Evolutionary conservation across 1,140 invertebrate species (phyloP).

Genomic region (Zaprionus africanus): DNA sequence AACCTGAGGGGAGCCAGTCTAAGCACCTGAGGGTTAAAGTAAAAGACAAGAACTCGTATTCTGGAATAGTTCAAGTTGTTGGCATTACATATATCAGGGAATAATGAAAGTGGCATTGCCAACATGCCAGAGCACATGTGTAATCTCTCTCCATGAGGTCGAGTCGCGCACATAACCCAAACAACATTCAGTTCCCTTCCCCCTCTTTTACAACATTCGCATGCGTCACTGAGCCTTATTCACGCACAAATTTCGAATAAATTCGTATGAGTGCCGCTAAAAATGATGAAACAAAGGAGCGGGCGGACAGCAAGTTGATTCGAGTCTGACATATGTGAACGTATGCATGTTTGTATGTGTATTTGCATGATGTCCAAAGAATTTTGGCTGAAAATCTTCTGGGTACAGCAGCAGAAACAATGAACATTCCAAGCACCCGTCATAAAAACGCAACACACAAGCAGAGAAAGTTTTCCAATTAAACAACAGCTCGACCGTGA

Average conservation of each 20-base stretch:
- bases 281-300: conserved; percentile 66
- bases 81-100: background rate
- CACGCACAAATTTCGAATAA: conserved; percentile 66
- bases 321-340: conserved; percentile 17
- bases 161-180: background rate
- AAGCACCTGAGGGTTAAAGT: background rate
- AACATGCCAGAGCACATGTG: background rate
- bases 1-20: background rate
- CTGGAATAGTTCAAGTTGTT: conserved; percentile 1
- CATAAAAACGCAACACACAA: conserved; percentile 26
- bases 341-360: background rate
- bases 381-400: conserved; percentile 20
- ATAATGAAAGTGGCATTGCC: background rate
- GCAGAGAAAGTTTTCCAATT: background rate
- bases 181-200: conserved; percentile 5
- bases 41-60: background rate
- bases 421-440: conserved; percentile 20
- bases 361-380: conserved; percentile 19
- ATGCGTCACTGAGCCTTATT: conserved; percentile 66
- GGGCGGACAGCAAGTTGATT: conserved; percentile 23
- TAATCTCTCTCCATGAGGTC: background rate
- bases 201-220: conserved; percentile 32
- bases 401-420: background rate
- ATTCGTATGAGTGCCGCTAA: conserved; percentile 56
- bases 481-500: background rate